Evolutionary conservation across 2,797 vertebrate species (phyloP).

Genomic region (Linurgus olivaceus): DNA sequence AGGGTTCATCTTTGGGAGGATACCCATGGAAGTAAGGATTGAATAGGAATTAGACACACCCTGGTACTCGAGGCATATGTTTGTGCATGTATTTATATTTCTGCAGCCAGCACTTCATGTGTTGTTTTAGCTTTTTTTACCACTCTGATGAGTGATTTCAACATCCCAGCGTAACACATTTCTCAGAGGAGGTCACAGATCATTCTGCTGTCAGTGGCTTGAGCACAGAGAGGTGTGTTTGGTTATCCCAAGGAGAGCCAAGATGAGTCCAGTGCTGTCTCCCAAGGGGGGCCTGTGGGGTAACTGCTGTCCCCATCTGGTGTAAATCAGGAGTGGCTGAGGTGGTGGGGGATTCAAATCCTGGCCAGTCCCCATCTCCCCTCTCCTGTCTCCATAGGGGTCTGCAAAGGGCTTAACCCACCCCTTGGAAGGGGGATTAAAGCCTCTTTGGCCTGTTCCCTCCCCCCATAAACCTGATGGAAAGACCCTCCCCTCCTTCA

Average conservation of each 20-base stretch:
- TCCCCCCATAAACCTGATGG: not conserved
- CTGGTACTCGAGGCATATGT: accelerated
- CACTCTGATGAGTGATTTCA: not conserved
- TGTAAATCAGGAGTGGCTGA: not conserved
- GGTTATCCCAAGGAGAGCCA: not conserved
- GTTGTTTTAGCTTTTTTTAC: not conserved
- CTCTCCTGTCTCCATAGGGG: not conserved
- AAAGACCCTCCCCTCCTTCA: not conserved
- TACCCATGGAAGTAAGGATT: not conserved
- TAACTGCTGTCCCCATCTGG: not conserved
- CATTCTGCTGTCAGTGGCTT: not conserved
- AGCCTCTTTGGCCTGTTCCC: not conserved
- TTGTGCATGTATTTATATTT: accelerated
- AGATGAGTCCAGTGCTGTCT: not conserved
- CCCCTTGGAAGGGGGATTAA: not conserved
- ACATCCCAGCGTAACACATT: accelerated
- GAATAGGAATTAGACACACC: not conserved
- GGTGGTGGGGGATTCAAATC: not conserved
- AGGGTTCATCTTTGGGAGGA: not conserved
- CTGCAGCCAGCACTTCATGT: not conserved
- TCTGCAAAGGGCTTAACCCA: not conserved
- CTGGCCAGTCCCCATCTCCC: not conserved
- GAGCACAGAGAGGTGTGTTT: not conserved
- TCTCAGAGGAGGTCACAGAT: not conserved
- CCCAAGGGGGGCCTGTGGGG: not conserved